Evolutionary conservation across 2,888 invertebrate species (phyloP), one percentile per base, ranked within the genome.

Genomic region (Troides helena): DNA sequence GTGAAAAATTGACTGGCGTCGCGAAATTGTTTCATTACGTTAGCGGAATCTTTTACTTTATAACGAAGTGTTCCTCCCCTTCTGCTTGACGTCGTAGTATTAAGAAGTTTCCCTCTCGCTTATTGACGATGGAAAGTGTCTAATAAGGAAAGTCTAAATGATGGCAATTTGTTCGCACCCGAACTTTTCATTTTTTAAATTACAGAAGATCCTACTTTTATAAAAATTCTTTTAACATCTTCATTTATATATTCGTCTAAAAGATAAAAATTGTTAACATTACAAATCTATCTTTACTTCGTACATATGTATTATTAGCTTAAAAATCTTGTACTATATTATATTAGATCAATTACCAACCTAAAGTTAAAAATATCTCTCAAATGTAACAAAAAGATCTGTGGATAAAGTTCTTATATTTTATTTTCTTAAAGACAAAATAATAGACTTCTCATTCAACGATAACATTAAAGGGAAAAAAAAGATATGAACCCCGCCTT

Each of bases 21-120:
- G 76, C 81, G 80, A 85, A 88, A 87, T 88, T 85, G 85, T 86
- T 87, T 87, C 86, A 88, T 89, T 89, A 88, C 85, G 84, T 81
- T 78, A 82, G 83, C 76, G 82, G 83, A 85, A 86, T 85, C 84
- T 82, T 74, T 85, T 86, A 84, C 84, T 86, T 86, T 85, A 85
- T 81, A 83, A 79, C 81, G 72, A 77, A 77, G 77, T 75, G 80
- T 78, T 81, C 85, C 86, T 81, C 85, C 86, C 82, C 83, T 85
- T 84, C 80, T 84, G 82, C 81, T 83, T 83, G 84, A 21, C 84
- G 83, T 80, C 81, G 81, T 76, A 85, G 83, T 85, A 86, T 80
- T 80, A 77, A 81, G 78, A 85, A 87, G 78, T 85, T 87, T 85
- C 84, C 83, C 83, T 82, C 81, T 72, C 76, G 74, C 80, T 82